phyloP scores from a whole-genome alignment of 1,140 invertebrate genomes.

The Proales similis region DNA sequence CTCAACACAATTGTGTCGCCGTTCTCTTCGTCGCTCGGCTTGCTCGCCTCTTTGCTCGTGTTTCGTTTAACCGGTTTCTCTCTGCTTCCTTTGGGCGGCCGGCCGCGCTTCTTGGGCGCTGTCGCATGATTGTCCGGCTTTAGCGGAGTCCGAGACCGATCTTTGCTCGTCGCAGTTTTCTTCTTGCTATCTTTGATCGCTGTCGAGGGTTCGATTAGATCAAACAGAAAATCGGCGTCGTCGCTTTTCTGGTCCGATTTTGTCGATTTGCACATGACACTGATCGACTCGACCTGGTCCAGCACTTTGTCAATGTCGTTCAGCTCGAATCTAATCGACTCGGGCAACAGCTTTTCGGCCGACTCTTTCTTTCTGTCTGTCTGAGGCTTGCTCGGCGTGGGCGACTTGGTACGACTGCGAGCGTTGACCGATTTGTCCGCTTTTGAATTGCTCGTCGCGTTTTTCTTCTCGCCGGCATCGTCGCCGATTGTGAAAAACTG shows the following conservation, averaged over 20 bases:
- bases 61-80: neutral
- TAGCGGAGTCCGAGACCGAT: constrained; percentile 5
- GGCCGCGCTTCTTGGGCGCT: constrained; percentile 19
- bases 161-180: neutral
- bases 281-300: constrained; percentile 14
- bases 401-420: neutral
- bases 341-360: constrained; percentile 23
- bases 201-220: constrained; percentile 8
- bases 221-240: constrained; percentile 18
- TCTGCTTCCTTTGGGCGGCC: constrained; percentile 7
- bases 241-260: neutral
- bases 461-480: neutral
- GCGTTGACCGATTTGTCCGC: neutral
- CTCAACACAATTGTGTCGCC: too few relatives aligned
- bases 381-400: neutral
- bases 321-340: constrained; percentile 8
- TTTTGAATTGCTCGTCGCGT: neutral
- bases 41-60: neutral
- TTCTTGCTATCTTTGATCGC: constrained; percentile 5
- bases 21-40: neutral
- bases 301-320: constrained; percentile 21
- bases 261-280: neutral
- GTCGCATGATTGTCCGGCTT: constrained; percentile 37
- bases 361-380: neutral
- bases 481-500: constrained; percentile 21